Evolutionary conservation across 2,113 vertebrate species (phyloP), one percentile per base, ranked within the genome.

Genomic region (Melanotaenia duboulayi): DNA sequence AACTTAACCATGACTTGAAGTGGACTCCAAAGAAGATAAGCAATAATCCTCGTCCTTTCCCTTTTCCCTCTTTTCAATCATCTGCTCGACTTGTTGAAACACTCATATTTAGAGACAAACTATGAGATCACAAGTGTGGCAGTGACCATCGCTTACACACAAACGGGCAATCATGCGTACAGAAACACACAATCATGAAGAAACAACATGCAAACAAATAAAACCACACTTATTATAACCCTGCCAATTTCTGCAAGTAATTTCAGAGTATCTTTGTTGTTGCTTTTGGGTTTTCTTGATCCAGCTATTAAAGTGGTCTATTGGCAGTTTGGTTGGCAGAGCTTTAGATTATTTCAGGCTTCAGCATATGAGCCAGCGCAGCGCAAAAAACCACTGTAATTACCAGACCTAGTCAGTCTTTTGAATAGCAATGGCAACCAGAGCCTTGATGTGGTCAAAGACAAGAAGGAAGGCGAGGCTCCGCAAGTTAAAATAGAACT

Each of bases 331-430:
- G 55, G 55, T 65, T 82, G 63, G 81, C 82, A 74, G 77, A 28
- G 56, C 83, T 82, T 20, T 74, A 71, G 79, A 84, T 90, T 93
- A 92, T 93, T 94, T 86, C 84, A 59, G 90, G 85, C 74, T 70
- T 62, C 28, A 13, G 78, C 65, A 32, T 76, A 63, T 44, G 49
- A 81, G 87, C 78, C 87, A 91, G 82, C 81, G 42, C 82, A 89
- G 81, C 80, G 86, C 89, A 87, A 90, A 67, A 91, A 92, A 93
- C 91, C 91, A 74, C 85, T 66, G 82, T 91, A 93, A 94, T 94
- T 93, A 92, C 82, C 90, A 92, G 89, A 83, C 81, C 65, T 65
- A 81, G 77, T 78, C 74, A 54, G 75, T 44, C 82, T 83, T 91
- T 90, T 92, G 91, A 87, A 84, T 80, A 80, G 86, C 78, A 71